Base-by-base conservation (phyloP, 2,797 vertebrate species). In the Pterois miles region DNA sequence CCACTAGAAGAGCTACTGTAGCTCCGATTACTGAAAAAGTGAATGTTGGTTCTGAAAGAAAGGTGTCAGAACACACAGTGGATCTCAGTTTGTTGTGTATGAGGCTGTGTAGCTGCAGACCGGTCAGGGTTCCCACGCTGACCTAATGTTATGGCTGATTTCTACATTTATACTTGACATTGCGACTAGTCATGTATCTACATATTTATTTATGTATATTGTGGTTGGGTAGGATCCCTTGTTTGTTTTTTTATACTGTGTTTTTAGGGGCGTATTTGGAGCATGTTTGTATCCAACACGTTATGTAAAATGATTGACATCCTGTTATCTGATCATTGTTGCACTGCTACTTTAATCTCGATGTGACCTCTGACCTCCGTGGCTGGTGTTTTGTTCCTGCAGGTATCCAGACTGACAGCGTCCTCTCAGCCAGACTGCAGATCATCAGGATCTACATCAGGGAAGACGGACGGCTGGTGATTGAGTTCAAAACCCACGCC, bases 371-470 rank as follows among this genome's bases (percentile, higher is more conserved):
- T 40, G 50, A 11, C 56, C 1, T 46, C 38, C 14, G 40, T 3
- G 8, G 6, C 7, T 46, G 66, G 10, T 73, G 29, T 43, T 62
- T 74, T 12, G 3, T 62, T 34, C 48, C 33, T 53, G 48, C 91
- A 99, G 98, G 98, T 29, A 99, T 99, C 88, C 98, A 99, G 95
- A 98, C 98, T 0, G 98, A 99, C 94, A 99, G 98, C 1, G 96
- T 99, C 29, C 96, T 99, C 68, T 99, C 98, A 0, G 98, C 97
- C 57, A 94, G 97, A 54, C 96, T 99, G 70, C 98, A 99, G 93
- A 98, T 99, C 65, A 97, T 99, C 93, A 94, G 98, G 77, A 99
- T 99, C 93, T 99, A 99, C 86, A 99, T 99, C 91, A 94, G 97
- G 20, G 97, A 99, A 29, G 98, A 99, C 0, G 98, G 98, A 0